A percentile compares a stretch with the other conserved stretches of the same genome.
phyloP scores from a whole-genome alignment of 2,888 invertebrate genomes.

The Lycia hirtaria region DNA sequence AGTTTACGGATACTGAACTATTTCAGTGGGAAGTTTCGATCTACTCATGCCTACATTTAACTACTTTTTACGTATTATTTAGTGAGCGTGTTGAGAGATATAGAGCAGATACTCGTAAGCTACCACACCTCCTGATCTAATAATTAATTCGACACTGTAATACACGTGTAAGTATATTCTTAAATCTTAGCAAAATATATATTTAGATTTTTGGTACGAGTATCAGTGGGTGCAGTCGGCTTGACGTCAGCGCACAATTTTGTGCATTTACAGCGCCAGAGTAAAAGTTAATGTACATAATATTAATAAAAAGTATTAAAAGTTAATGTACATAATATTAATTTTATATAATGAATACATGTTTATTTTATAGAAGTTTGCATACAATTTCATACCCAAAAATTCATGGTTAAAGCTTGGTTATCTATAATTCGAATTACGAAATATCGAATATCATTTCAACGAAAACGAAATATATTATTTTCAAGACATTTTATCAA shows the following conservation, averaged over 20 bases:
- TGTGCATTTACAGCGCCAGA: slow-evolving; percentile 1
- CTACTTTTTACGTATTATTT: slow-evolving; percentile 15
- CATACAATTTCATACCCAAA: no score
- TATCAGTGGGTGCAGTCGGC: slow-evolving; percentile 2
- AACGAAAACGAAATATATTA: no score
- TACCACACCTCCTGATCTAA: slow-evolving; percentile 27
- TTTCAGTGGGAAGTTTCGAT: background rate
- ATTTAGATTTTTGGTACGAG: slow-evolving; percentile 3
- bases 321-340: no score
- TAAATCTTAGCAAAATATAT: slow-evolving; percentile 1
- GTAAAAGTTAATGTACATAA: no score
- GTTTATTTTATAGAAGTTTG: no score
- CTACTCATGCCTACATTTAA: background rate
- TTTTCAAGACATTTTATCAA: no score
- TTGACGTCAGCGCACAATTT: background rate
- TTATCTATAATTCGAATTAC: no score
- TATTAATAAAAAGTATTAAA: no score
- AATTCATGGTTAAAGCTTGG: no score
- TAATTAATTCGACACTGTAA: background rate
- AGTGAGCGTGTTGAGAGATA: slow-evolving; percentile 26
- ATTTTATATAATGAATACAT: no score
- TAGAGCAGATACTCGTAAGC: slow-evolving; percentile 16
- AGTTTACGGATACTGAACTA: background rate
- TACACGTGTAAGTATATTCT: slow-evolving; percentile 1
- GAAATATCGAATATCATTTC: no score